Conservation (phyloP, 2,888 invertebrate species). For the Rosalia funebris region DNA sequence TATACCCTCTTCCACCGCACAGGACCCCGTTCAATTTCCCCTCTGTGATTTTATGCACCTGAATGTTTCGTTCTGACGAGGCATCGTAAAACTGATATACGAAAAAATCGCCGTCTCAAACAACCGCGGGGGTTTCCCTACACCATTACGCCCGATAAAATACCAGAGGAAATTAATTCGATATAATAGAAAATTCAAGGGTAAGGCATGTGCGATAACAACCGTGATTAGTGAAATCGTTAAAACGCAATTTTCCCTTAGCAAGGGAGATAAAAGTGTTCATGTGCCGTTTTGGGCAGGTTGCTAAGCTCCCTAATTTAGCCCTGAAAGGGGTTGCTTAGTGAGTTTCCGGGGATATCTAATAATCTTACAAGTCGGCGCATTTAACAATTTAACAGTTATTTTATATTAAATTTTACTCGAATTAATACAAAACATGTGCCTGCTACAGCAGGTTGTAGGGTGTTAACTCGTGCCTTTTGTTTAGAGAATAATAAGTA, state of each 20-base stretch:
- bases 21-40: background rate
- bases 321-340: background rate
- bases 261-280: constrained; percentile 21
- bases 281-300: constrained; percentile 14
- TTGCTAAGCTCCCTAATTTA: constrained; percentile 19
- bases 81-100: constrained; percentile 17
- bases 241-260: constrained; percentile 20
- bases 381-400: too few relatives aligned
- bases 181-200: constrained; percentile 27
- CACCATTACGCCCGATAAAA: constrained; percentile 7
- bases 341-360: too few relatives aligned
- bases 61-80: constrained; percentile 1
- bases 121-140: background rate
- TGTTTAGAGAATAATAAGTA: too few relatives aligned
- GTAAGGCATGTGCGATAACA: constrained; percentile 21
- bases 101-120: constrained; percentile 8
- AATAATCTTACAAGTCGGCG: too few relatives aligned
- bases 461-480: too few relatives aligned
- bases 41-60: constrained; percentile 23
- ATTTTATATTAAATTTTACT: too few relatives aligned
- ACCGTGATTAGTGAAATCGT: constrained; percentile 27
- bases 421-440: too few relatives aligned
- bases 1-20: background rate
- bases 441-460: too few relatives aligned
- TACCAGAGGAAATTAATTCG: constrained; percentile 21